A percentile compares a stretch with the other conserved stretches of the same genome.
Evolutionary conservation across 1,140 invertebrate genomes (phyloP).

Genomic region (Saxidomus purpurata): DNA sequence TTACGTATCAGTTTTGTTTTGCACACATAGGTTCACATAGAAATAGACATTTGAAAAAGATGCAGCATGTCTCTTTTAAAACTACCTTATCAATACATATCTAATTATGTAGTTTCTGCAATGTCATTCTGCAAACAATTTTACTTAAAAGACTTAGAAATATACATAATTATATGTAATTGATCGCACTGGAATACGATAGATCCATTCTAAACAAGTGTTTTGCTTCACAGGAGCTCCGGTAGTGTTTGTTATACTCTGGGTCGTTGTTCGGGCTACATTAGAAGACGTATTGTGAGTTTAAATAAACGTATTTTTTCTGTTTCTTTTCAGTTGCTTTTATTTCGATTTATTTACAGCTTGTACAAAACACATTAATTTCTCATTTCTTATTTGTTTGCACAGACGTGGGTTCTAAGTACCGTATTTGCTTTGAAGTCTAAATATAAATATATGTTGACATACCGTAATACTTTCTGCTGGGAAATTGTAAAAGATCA

Average conservation of each 20-base stretch:
- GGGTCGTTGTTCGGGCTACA: slow-evolving; percentile 80
- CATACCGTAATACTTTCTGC: background rate
- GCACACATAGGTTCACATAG: too few relatives aligned
- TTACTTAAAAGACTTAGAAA: background rate
- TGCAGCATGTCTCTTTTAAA: too few relatives aligned
- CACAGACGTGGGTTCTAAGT: background rate
- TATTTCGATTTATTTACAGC: background rate
- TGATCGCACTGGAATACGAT: too few relatives aligned
- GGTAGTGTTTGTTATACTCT: slow-evolving; percentile 78
- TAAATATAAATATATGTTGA: slow-evolving; percentile 8
- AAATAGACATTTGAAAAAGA: too few relatives aligned
- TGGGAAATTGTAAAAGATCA: background rate
- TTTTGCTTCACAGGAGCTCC: slow-evolving; percentile 63
- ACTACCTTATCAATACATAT: too few relatives aligned
- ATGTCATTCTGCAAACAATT: background rate
- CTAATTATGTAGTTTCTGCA: background rate
- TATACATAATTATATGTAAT: too few relatives aligned
- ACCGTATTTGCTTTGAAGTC: background rate
- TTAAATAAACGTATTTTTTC: background rate
- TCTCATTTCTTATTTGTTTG: background rate
- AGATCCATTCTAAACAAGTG: too few relatives aligned
- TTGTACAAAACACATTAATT: background rate
- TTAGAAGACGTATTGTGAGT: slow-evolving; percentile 81
- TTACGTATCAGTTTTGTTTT: too few relatives aligned
- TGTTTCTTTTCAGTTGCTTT: background rate